Base-by-base conservation (phyloP, 1,140 invertebrate species). In the Heliconius hermathena region DNA sequence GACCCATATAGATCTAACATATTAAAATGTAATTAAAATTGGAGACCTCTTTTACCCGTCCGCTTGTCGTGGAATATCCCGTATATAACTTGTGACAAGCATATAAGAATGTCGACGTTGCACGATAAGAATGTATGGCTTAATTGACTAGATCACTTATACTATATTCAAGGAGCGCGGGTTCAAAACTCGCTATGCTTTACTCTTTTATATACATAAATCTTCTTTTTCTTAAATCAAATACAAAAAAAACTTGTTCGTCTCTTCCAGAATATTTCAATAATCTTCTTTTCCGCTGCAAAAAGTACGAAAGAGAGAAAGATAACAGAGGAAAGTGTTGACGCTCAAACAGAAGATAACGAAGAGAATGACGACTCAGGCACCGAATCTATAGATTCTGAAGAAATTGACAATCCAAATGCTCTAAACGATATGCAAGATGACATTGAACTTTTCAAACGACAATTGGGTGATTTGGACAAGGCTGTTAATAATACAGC, bases 261-360 rank as follows among this genome's bases (percentile, higher is more conserved):
- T 78, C 9, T 70, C 0, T 92, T 94, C 74, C 86, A 94, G 93
- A 91, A 91, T 77, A 84, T 92, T 76, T 85, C 88, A 13, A 88
- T 94, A 73, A 90, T 93, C 74, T 94, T 93, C 79, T 94, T 94
- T 83, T 94, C 93, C 70, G 96, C 95, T 33, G 95, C 95, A 70
- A 96, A 97, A 83, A 90, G 87, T 86, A 88, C 90, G 80, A 95
- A 95, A 83, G 92, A 95, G 78, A 92, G 93, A 76, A 91, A 91
- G 80, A 89, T 94, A 82, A 89, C 91, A 22, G 90, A 94, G 84
- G 87, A 91, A 57, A 86, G 86, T 78, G 54, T 49, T 33, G 85
- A 85, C 70, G 20, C 66, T 16, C 29, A 36, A 36, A 72, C 33
- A 72, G 71, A 38, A n/a, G 18, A 72, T 8, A 41, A 72, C 66